Evolutionary conservation across 1,140 invertebrate genomes (phyloP).

Genomic region (Saxidomus purpurata): DNA sequence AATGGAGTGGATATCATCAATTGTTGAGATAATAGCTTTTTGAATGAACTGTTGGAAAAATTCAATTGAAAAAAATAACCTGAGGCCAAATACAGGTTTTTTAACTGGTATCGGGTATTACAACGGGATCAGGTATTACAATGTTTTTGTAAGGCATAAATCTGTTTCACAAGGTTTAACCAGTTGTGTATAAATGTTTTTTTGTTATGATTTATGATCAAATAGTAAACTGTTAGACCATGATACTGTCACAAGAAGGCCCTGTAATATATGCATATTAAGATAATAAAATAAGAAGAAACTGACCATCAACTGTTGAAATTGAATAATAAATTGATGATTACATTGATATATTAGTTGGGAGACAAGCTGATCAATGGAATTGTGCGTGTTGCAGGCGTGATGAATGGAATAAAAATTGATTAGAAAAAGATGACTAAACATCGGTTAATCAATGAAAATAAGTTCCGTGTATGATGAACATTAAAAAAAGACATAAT

Average conservation of each 20-base stretch:
- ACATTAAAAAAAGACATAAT: too few species aligned
- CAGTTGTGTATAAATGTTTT: not conserved
- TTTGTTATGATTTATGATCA: not conserved
- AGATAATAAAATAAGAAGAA: too few species aligned
- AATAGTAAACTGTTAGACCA: not conserved
- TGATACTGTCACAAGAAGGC: not conserved
- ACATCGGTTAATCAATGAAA: too few species aligned
- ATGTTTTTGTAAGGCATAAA: constrained; percentile 18
- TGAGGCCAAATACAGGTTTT: not conserved
- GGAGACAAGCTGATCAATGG: too few species aligned
- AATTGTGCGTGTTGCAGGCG: too few species aligned
- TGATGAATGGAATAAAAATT: too few species aligned
- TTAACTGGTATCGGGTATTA: too few species aligned
- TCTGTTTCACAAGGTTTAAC: constrained; percentile 27
- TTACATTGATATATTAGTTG: too few species aligned
- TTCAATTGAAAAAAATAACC: constrained; percentile 25
- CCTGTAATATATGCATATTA: constrained; percentile 7
- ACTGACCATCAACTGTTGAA: too few species aligned
- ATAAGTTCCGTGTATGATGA: too few species aligned
- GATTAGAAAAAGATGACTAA: too few species aligned
- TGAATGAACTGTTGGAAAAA: constrained; percentile 1
- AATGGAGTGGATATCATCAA: constrained; percentile 9
- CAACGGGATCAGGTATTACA: not conserved
- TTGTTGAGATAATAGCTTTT: constrained; percentile 10
- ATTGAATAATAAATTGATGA: too few species aligned